phyloP scores from a whole-genome alignment of 2,113 vertebrate species.

The Percopsis transmontana region DNA sequence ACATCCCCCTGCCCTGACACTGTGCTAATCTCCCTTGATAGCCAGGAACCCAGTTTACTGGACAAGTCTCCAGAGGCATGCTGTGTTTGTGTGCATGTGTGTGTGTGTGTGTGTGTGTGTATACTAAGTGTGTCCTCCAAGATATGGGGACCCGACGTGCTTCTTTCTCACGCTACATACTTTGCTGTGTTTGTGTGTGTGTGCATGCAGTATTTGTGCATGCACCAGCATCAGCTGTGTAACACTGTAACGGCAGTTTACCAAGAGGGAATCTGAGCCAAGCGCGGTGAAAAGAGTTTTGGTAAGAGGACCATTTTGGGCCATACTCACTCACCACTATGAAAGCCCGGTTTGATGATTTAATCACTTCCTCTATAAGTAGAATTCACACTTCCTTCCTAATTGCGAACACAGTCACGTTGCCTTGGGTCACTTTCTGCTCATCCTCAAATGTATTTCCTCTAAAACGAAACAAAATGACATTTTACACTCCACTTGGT shows the following conservation, averaged over 20 bases:
- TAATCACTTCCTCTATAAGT: slow-evolving; percentile 32
- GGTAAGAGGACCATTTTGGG: background rate
- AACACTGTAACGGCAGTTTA: slow-evolving; percentile 15
- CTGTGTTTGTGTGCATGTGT: slow-evolving; percentile 49
- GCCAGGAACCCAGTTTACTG: slow-evolving; percentile 57
- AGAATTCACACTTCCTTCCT: slow-evolving; percentile 23
- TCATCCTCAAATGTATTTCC: background rate
- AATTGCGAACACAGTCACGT: slow-evolving; percentile 11
- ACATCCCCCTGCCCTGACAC: slow-evolving; percentile 50
- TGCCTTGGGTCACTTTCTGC: slow-evolving; percentile 9
- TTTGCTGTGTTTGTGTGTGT: slow-evolving; percentile 33
- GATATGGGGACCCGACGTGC: slow-evolving; percentile 44
- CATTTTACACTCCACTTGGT: background rate
- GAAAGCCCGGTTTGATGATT: slow-evolving; percentile 21
- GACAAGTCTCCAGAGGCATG: slow-evolving; percentile 48
- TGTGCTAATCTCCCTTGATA: slow-evolving; percentile 66
- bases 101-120: too few species aligned
- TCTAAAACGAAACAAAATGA: background rate
- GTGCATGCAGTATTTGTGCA: background rate
- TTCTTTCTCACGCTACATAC: slow-evolving; percentile 75
- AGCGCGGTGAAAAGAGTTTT: background rate
- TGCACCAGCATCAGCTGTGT: slow-evolving; percentile 2
- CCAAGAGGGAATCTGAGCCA: background rate
- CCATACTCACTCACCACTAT: slow-evolving; percentile 17
- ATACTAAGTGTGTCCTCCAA: slow-evolving; percentile 25